Evolutionary conservation across 2,888 invertebrate genomes (phyloP).

Genomic region (Thysanoteuthis rhombus): DNA sequence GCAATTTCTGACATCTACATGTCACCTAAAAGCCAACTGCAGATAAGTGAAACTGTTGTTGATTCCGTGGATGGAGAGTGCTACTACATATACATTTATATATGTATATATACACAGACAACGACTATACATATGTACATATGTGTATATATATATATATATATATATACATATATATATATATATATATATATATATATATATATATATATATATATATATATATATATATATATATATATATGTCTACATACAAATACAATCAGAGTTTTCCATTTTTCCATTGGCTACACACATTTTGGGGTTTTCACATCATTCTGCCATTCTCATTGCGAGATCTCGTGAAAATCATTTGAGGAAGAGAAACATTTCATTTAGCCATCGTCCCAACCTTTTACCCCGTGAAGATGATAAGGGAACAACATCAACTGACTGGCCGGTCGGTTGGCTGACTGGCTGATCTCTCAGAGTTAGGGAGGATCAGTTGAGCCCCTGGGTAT

Average conservation of each 20-base stretch:
- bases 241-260: background rate
- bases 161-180: background rate
- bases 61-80: too few relatives aligned
- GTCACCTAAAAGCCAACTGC: too few relatives aligned
- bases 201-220: background rate
- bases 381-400: background rate
- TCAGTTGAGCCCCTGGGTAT: conserved; percentile 12
- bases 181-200: background rate
- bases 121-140: background rate
- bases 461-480: background rate
- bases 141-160: background rate
- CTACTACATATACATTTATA: too few relatives aligned
- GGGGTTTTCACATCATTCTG: background rate
- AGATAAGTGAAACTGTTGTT: too few relatives aligned
- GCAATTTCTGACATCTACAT: too few relatives aligned
- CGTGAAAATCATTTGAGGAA: background rate
- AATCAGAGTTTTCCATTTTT: conserved; percentile 12
- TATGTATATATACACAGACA: background rate
- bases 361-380: background rate
- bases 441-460: background rate
- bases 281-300: background rate
- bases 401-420: background rate
- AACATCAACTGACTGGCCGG: background rate
- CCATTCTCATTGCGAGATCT: background rate
- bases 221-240: background rate